These are phyloP conservation scores for Crenuchus spilurus DNA, from an alignment of 2,797 vertebrate genomes.

Conservation along the genomic window DNA sequence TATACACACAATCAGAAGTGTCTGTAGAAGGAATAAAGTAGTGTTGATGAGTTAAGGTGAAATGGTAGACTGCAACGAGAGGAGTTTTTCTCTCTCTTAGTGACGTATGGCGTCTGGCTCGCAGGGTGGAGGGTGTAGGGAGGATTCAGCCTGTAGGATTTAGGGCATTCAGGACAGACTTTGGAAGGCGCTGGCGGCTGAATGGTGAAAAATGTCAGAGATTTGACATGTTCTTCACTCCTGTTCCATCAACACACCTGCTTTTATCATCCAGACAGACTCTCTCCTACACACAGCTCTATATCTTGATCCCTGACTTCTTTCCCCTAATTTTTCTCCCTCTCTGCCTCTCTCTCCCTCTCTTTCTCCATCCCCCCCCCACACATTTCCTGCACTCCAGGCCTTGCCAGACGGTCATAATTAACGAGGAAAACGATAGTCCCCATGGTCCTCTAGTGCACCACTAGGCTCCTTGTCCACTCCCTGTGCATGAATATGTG, in stretches of 20 bases:
- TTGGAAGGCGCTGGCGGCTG: conserved; percentile 40
- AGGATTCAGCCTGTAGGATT: conserved; percentile 45
- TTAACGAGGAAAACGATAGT: conserved; percentile 84
- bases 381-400: conserved; percentile 80
- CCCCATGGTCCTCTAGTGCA: conserved; percentile 75
- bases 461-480: conserved; percentile 71
- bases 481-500: conserved; percentile 59
- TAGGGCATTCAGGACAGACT: conserved; percentile 50
- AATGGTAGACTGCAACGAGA: conserved; percentile 1
- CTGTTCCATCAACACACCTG: conserved; percentile 78
- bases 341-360: conserved; percentile 67
- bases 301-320: conserved; percentile 40
- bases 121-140: conserved; percentile 24
- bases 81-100: neutral
- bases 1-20: neutral
- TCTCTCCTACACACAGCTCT: conserved; percentile 57
- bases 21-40: neutral
- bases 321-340: conserved; percentile 15
- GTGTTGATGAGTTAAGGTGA: conserved; percentile 16
- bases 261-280: conserved; percentile 71
- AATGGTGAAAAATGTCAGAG: conserved; percentile 47
- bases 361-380: conserved; percentile 59
- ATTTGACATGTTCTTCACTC: conserved; percentile 61
- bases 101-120: conserved; percentile 38
- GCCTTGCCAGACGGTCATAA: conserved; percentile 82